Base-by-base conservation (phyloP, 2,888 invertebrate genomes). In the Trissolcus japonicus region DNA sequence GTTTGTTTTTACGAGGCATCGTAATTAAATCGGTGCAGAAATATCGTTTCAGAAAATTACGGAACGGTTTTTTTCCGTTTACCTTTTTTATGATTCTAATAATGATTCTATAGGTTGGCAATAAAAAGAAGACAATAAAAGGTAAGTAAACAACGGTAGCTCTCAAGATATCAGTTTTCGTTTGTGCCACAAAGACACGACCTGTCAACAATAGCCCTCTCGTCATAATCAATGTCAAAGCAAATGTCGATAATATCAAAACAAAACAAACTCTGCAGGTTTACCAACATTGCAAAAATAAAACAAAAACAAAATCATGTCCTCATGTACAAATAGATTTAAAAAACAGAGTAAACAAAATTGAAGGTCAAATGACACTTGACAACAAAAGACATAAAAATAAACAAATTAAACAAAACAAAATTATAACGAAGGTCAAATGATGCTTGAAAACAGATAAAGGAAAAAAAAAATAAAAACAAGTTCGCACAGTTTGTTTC, bases 101-200 rank as follows among this genome's bases (percentile, higher is more conserved):
- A 76, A 76, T 68, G 76, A 76, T 72, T 72, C 59, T 72, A 76
- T 76, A 67, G 72, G 57, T 54, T 57, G 67, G 53, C 61, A 76
- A 76, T 72, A 76, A 76, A 72, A 67, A 35, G 67, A 63, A 72
- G 67, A 76, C 67, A 72, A 72, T 76, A 67, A 72, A 76, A 63
- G 67, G 59, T 67, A 76, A 68, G 72, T 73, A 77, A 77, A 77
- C 71, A 76, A 67, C 72, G n/a, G 67, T 65, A 73, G 67, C 54
- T 59, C 63, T 72, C 72, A 63, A 71, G 71, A 71, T 76, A 72
- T 72, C 76, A 72, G 62, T 76, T 67, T 59, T 35, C 72, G 50
- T 72, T 71, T 57, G 16, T 62, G 43, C 50, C 21, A 40, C 11
- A 25, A 62, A 61, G 66, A 29, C 62, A 14, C 17, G 51, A 57